A percentile compares a stretch with the other conserved stretches of the same genome.
These are phyloP conservation scores for Trichopria drosophilae DNA, from an alignment of 2,888 invertebrate species.

Conservation along the genomic window DNA sequence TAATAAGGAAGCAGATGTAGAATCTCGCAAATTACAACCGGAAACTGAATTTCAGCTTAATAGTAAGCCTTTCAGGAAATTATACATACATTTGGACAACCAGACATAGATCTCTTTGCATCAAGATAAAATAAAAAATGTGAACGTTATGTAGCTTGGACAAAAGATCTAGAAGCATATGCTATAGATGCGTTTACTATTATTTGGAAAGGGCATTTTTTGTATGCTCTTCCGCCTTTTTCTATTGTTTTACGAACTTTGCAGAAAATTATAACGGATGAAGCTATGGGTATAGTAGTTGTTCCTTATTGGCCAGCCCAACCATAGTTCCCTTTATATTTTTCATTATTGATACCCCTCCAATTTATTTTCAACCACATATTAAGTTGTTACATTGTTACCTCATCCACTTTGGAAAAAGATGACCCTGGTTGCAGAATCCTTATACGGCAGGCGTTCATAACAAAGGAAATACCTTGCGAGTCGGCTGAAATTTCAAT, in stretches of 20 bases:
- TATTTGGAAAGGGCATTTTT: too few relatives aligned
- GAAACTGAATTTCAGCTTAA: too few relatives aligned
- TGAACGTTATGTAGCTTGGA: slow-evolving; percentile 14
- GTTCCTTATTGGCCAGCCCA: slow-evolving; percentile 10
- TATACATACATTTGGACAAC: neutral
- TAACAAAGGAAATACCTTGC: too few relatives aligned
- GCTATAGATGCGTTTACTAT: slow-evolving; percentile 23
- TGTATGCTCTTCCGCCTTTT: slow-evolving; percentile 20
- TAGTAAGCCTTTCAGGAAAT: slow-evolving; percentile 1
- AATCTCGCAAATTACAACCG: too few relatives aligned
- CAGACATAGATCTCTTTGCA: slow-evolving; percentile 19
- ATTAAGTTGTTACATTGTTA: neutral
- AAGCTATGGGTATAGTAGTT: slow-evolving; percentile 14
- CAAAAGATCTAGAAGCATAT: slow-evolving; percentile 10
- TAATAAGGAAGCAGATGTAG: too few relatives aligned
- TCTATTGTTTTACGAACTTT: too few relatives aligned
- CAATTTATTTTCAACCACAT: neutral
- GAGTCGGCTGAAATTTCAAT: too few relatives aligned
- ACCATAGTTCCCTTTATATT: slow-evolving; percentile 5
- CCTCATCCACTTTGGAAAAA: slow-evolving; percentile 2
- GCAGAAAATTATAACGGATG: slow-evolving; percentile 13
- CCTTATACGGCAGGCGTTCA: too few relatives aligned
- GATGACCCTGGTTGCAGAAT: slow-evolving; percentile 10
- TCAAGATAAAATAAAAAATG: slow-evolving; percentile 23
- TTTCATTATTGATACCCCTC: neutral